These are phyloP conservation scores for Lepus townsendii DNA, from an alignment of 2,797 vertebrate species.

Conservation along the genomic window DNA sequence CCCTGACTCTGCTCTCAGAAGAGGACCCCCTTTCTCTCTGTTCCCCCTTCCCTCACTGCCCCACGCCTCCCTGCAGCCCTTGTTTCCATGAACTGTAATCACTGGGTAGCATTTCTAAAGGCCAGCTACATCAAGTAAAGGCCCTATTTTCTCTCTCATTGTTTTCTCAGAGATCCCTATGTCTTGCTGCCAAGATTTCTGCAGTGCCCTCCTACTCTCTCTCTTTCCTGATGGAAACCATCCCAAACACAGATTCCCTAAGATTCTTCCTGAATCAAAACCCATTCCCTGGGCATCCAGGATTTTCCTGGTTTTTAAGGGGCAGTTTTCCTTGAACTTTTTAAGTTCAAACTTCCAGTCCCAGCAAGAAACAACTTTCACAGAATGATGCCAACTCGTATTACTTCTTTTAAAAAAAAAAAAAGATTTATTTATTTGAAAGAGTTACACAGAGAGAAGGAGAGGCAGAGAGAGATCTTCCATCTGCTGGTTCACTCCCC, in stretches of 20 bases:
- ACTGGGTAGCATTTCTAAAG: background rate
- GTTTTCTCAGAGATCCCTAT: background rate
- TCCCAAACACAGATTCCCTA: background rate
- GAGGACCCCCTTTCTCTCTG: background rate
- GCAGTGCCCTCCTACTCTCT: background rate
- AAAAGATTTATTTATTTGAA: too few relatives aligned
- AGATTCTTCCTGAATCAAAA: background rate
- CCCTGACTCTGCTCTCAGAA: background rate
- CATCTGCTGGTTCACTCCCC: too few relatives aligned
- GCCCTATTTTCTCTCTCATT: background rate
- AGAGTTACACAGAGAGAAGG: too few relatives aligned
- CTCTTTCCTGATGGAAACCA: background rate
- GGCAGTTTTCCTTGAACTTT: too few relatives aligned
- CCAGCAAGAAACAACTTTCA: constrained; percentile 7
- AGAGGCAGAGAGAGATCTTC: too few relatives aligned
- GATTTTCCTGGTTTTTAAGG: background rate
- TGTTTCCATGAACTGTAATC: background rate
- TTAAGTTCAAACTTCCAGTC: background rate
- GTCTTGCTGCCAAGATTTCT: background rate
- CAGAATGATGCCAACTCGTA: background rate
- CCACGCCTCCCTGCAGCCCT: background rate
- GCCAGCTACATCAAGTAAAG: background rate
- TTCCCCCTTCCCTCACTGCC: background rate
- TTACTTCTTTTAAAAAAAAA: background rate
- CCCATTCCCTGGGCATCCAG: background rate